Base-by-base conservation (phyloP, 2,888 invertebrate genomes). In the Holacanthella duospinosa region DNA sequence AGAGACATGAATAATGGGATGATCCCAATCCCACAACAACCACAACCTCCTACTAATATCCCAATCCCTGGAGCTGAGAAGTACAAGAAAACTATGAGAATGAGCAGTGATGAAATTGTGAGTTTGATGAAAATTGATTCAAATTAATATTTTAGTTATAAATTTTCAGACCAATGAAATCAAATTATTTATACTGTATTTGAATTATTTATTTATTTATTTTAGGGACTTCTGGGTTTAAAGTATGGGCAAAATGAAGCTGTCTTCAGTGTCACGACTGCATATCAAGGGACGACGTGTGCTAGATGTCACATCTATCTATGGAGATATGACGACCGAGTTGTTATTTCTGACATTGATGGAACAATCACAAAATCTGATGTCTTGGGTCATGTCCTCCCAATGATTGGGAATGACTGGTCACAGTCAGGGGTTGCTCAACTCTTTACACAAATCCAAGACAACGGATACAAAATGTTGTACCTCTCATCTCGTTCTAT, bases 331-430 rank as follows among this genome's bases (percentile, higher is more conserved):
- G 89, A 93, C 77, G 97, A 99, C 78, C 93, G 93, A 79, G 87
- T 99, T 71, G 94, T 99, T 67, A 93, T 99, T 73, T 96, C 96
- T 0, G 99, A 99, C 78, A 97, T 99, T 76, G 99, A 99, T 79
- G 99, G 99, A 29, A 99, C 99, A 28, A 99, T 99, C 72, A 99
- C 99, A 62, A 96, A 93, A 85, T 89, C 96, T 1, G 99, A 99
- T 80, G 97, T 99, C 0, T 80, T 99, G 71, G 99, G 99, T 0
- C 99, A 99, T 76, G 91, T 99, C 67, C 82, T 99, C 75, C 97
- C 99, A 2, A 88, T 96, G 76, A 92, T 99, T 62, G 97, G 97
- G 66, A 93, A 93, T 76, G 95, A 97, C 77, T 99, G 99, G 99
- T 96, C 97, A 1, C 99, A 99, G 79, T 87, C 91, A 16, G 99